Conservation (phyloP, 2,113 vertebrate species). For the Lepisosteus oculatus region DNA sequence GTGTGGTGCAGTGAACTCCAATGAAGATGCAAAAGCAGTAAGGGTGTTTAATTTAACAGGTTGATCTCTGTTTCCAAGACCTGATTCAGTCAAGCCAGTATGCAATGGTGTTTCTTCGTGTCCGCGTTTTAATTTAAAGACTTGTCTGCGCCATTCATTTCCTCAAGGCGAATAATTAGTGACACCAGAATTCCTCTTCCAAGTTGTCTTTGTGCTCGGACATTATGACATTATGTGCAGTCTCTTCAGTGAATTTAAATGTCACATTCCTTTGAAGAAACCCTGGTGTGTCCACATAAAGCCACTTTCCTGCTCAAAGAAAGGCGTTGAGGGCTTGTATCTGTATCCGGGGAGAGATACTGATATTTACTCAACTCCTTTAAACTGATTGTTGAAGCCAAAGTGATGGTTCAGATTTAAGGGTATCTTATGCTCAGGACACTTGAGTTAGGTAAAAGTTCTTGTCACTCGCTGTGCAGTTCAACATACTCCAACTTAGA, state of each 20-base stretch:
- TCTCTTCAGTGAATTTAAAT: conserved; percentile 57
- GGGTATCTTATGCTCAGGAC: too few relatives aligned
- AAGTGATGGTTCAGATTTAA: too few relatives aligned
- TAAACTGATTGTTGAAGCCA: too few relatives aligned
- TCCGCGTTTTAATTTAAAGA: conserved; percentile 44
- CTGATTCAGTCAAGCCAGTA: conserved; percentile 28
- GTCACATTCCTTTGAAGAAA: conserved; percentile 55
- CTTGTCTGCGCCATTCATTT: conserved; percentile 54
- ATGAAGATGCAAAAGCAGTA: background rate
- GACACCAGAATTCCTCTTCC: conserved; percentile 56
- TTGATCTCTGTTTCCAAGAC: background rate
- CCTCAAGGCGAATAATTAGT: conserved; percentile 58
- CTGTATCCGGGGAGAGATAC: too few relatives aligned
- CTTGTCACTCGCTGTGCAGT: too few relatives aligned
- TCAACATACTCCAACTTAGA: too few relatives aligned
- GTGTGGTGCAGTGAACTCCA: too few relatives aligned
- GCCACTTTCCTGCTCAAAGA: background rate
- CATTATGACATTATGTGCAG: conserved; percentile 48
- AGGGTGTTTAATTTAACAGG: background rate
- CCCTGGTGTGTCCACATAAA: conserved; percentile 33
- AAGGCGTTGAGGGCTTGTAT: too few relatives aligned
- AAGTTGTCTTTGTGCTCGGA: conserved; percentile 57
- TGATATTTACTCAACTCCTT: too few relatives aligned
- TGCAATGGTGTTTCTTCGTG: conserved; percentile 46
- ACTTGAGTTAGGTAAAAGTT: too few relatives aligned